phyloP scores from a whole-genome alignment of 2,888 invertebrate species.

The Galeopsomyia nigrocyanea region DNA sequence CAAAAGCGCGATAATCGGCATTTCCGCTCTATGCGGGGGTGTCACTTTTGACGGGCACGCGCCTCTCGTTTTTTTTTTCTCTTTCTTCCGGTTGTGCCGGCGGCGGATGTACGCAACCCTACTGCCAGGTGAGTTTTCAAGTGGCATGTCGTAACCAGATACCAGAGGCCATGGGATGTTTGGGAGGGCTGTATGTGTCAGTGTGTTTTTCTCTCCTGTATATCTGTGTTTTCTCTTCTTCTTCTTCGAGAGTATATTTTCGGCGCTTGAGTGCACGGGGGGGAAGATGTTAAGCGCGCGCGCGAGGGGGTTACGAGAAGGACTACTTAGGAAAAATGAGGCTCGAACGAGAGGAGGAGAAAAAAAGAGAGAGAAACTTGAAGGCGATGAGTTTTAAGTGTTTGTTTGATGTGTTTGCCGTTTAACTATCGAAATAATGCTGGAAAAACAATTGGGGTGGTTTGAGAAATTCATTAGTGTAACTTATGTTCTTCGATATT shows the following conservation, averaged over 20 bases:
- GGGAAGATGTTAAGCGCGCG: not conserved
- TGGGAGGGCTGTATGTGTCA: not conserved
- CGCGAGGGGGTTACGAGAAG: not conserved
- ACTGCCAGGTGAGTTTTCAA: slow-evolving; percentile 36
- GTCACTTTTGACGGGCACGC: slow-evolving; percentile 29
- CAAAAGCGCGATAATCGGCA: slow-evolving; percentile 15
- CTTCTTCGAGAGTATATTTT: slow-evolving; percentile 4
- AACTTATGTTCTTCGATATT: too few relatives aligned
- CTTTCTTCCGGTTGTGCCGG: slow-evolving; percentile 19
- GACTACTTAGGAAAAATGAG: too few relatives aligned
- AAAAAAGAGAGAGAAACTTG: slow-evolving; percentile 13
- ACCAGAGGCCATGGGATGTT: slow-evolving; percentile 11
- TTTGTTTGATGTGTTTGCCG: not conserved
- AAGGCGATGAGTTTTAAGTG: slow-evolving; percentile 15
- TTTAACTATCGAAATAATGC: too few relatives aligned
- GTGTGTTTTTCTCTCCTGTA: slow-evolving; percentile 8
- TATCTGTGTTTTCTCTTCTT: slow-evolving; percentile 14
- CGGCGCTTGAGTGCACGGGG: not conserved
- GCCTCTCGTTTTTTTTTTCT: not conserved
- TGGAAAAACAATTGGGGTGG: too few relatives aligned
- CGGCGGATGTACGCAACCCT: slow-evolving; percentile 29
- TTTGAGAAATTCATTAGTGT: too few relatives aligned
- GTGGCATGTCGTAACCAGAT: slow-evolving; percentile 27
- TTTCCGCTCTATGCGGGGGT: slow-evolving; percentile 28
- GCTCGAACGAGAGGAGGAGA: not conserved